phyloP scores from a whole-genome alignment of 1,140 invertebrate genomes.

The Lordiphosa mommai region DNA sequence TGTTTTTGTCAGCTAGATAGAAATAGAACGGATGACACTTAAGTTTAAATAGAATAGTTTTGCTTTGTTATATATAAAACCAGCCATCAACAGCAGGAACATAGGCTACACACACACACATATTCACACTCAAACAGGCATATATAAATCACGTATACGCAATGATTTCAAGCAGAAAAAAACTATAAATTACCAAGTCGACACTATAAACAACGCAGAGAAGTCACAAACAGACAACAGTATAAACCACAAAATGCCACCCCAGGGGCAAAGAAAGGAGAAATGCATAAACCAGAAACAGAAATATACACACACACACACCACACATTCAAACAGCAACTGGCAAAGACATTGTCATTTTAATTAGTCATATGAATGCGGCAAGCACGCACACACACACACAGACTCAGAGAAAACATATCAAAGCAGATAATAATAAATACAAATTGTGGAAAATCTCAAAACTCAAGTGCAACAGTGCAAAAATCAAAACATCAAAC shows the following conservation, averaged over 20 bases:
- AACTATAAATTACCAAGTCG: conserved; percentile 61
- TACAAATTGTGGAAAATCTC: conserved; percentile 2
- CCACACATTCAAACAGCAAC: no score
- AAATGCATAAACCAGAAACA: conserved; percentile 24
- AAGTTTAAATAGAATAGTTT: no score
- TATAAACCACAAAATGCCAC: conserved; percentile 11
- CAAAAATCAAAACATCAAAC: conserved; percentile 70
- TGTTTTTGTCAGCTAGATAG: no score
- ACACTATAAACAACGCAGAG: conserved; percentile 39
- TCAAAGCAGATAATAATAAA: neutral
- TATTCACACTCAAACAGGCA: conserved; percentile 17
- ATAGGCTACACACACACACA: conserved; percentile 21
- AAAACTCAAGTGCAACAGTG: conserved; percentile 24
- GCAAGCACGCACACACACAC: conserved; percentile 1
- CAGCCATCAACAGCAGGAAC: neutral
- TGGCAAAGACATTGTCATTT: neutral
- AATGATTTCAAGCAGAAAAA: conserved; percentile 34
- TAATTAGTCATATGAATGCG: conserved; percentile 18
- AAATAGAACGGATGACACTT: no score
- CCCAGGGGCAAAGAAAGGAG: conserved; percentile 5
- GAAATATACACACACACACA: neutral
- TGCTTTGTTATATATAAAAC: no score
- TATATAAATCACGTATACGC: conserved; percentile 71
- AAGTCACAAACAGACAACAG: conserved; percentile 16
- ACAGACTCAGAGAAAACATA: neutral